These are phyloP conservation scores for Notothenia rossii DNA, from an alignment of 2,113 vertebrate species.

Conservation along the genomic window DNA sequence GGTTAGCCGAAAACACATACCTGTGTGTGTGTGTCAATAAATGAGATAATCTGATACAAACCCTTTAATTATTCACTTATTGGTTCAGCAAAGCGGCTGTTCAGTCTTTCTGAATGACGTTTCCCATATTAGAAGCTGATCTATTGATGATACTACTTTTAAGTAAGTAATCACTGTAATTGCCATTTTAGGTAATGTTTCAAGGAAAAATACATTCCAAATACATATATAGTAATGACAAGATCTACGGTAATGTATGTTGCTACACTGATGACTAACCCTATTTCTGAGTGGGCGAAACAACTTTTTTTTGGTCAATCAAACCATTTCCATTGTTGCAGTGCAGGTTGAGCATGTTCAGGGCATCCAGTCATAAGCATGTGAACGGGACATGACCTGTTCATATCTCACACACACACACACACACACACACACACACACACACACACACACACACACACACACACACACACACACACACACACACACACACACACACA, in stretches of 20 bases:
- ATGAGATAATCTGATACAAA: slow-evolving; percentile 43
- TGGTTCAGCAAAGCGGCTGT: neutral
- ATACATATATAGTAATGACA: neutral
- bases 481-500: too few species aligned
- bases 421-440: too few species aligned
- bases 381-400: neutral
- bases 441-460: too few species aligned
- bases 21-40: slow-evolving; percentile 48
- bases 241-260: neutral
- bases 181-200: neutral
- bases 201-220: too few species aligned
- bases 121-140: neutral
- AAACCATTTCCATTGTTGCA: slow-evolving; percentile 38
- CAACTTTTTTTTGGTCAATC: slow-evolving; percentile 27
- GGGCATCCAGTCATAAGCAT: neutral
- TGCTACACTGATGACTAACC: slow-evolving; percentile 29
- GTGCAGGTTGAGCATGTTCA: slow-evolving; percentile 9
- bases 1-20: neutral
- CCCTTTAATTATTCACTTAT: slow-evolving; percentile 12
- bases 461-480: too few species aligned
- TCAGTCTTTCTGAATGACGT: slow-evolving; percentile 17
- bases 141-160: neutral
- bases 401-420: slow-evolving; percentile 12
- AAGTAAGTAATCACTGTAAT: too few species aligned
- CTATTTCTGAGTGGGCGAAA: neutral